These are phyloP conservation scores for Ditula angustiorana DNA, from an alignment of 2,888 invertebrate genomes.

Conservation along the genomic window DNA sequence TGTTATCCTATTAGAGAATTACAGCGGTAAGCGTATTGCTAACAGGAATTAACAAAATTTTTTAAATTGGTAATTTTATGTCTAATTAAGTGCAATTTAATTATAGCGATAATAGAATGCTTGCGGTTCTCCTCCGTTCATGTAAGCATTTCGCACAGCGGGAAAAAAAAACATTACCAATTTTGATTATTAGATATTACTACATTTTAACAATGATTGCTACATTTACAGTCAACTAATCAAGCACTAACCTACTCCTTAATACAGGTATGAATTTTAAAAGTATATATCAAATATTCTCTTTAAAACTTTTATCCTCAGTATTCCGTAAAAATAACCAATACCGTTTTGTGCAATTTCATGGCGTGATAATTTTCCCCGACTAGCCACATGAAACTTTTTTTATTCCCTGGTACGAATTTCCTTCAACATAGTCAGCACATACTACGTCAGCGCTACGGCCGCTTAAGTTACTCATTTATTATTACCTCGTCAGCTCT, in stretches of 20 bases:
- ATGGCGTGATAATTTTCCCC: background rate
- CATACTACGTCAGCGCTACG: background rate
- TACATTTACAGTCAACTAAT: too few relatives aligned
- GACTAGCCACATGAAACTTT: background rate
- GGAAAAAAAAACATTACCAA: too few relatives aligned
- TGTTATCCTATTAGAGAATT: constrained; percentile 42
- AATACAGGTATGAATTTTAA: too few relatives aligned
- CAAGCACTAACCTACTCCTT: too few relatives aligned
- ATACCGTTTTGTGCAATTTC: background rate
- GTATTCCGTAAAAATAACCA: background rate
- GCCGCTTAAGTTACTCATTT: background rate
- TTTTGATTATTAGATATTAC: too few relatives aligned
- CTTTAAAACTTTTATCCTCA: background rate
- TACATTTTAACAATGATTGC: too few relatives aligned
- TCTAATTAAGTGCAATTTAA: background rate
- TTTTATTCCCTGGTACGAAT: constrained; percentile 6
- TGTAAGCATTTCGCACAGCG: too few relatives aligned
- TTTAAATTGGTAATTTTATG: constrained; percentile 32
- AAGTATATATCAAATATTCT: too few relatives aligned
- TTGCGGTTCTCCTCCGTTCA: background rate
- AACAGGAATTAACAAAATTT: constrained; percentile 20
- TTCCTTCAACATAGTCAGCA: constrained; percentile 8
- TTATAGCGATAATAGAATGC: background rate
- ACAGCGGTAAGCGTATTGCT: constrained; percentile 40
- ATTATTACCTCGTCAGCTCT: constrained; percentile 10